Conservation (phyloP, 2,797 vertebrate species). For the Neostethus bicornis region DNA sequence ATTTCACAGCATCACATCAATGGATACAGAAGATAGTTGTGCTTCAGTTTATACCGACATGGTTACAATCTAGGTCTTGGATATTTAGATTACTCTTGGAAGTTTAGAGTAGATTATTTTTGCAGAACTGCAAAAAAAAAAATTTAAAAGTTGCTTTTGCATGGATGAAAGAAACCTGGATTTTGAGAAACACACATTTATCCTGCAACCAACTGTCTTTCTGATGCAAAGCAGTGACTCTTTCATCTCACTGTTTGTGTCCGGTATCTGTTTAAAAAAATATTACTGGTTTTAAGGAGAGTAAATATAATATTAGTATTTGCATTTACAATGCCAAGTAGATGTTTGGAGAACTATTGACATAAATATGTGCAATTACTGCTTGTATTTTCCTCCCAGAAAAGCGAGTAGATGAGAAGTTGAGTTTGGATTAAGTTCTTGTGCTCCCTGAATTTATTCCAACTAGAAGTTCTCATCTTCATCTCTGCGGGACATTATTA, state of each 20-base stretch:
- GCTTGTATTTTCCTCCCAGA: slow-evolving; percentile 22
- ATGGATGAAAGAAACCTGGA: slow-evolving; percentile 13
- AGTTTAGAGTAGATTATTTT: slow-evolving; percentile 19
- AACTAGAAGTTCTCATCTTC: slow-evolving; percentile 73
- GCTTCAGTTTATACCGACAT: slow-evolving; percentile 61
- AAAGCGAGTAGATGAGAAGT: slow-evolving; percentile 36
- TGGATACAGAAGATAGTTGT: slow-evolving; percentile 64
- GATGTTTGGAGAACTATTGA: slow-evolving; percentile 26
- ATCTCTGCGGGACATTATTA: slow-evolving; percentile 76
- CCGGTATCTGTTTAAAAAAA: slow-evolving; percentile 40
- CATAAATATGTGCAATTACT: slow-evolving; percentile 32
- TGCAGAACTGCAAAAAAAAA: slow-evolving; percentile 11
- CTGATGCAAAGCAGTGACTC: slow-evolving; percentile 20
- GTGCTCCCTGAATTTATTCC: slow-evolving; percentile 40
- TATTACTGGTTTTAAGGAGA: slow-evolving; percentile 25
- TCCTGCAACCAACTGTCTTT: slow-evolving; percentile 9
- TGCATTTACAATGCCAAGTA: slow-evolving; percentile 28
- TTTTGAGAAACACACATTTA: background rate
- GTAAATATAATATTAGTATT: slow-evolving; percentile 22
- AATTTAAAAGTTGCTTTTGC: slow-evolving; percentile 26
- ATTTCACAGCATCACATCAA: slow-evolving; percentile 67
- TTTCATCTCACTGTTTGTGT: slow-evolving; percentile 27
- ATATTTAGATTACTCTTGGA: slow-evolving; percentile 10
- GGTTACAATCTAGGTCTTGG: slow-evolving; percentile 27
- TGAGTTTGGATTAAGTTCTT: slow-evolving; percentile 22